Percentiles rank a stretch among this genome's conserved stretches.
phyloP scores from a whole-genome alignment of 2,888 invertebrate species.

The Plebejus argus region DNA sequence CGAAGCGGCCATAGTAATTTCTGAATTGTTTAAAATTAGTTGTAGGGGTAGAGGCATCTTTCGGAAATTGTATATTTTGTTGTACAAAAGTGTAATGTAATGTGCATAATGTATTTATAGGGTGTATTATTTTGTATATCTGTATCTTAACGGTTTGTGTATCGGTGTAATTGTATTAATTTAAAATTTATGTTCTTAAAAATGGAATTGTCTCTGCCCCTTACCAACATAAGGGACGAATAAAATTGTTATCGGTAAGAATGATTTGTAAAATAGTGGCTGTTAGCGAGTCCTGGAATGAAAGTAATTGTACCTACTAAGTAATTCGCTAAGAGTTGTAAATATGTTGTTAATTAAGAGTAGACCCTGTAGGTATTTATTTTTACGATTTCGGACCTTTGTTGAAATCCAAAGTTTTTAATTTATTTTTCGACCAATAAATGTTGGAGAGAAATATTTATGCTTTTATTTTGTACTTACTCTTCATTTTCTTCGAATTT shows the following conservation, averaged over 20 bases:
- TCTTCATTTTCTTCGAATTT: background rate
- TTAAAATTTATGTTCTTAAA: constrained; percentile 33
- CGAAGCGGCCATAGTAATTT: constrained; percentile 66
- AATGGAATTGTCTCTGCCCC: constrained; percentile 50
- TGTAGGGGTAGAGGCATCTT: constrained; percentile 51
- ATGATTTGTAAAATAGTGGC: constrained; percentile 56
- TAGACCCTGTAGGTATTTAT: constrained; percentile 79
- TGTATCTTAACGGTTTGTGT: constrained; percentile 31
- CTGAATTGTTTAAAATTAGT: constrained; percentile 49
- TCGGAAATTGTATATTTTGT: constrained; percentile 28
- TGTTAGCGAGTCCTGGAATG: constrained; percentile 47
- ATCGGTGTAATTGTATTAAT: constrained; percentile 30
- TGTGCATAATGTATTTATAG: constrained; percentile 30
- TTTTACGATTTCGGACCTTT: constrained; percentile 79
- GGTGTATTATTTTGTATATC: constrained; percentile 29
- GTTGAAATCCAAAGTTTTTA: constrained; percentile 81
- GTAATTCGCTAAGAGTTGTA: constrained; percentile 61
- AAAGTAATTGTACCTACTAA: constrained; percentile 66
- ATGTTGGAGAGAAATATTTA: constrained; percentile 77
- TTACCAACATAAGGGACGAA: constrained; percentile 56
- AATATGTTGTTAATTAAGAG: constrained; percentile 73
- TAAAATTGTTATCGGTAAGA: constrained; percentile 60
- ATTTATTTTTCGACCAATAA: constrained; percentile 82
- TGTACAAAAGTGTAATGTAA: constrained; percentile 28
- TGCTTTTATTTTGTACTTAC: constrained; percentile 48